These are phyloP conservation scores for Charanyca ferruginea DNA, from an alignment of 2,888 invertebrate species.

Conservation along the genomic window DNA sequence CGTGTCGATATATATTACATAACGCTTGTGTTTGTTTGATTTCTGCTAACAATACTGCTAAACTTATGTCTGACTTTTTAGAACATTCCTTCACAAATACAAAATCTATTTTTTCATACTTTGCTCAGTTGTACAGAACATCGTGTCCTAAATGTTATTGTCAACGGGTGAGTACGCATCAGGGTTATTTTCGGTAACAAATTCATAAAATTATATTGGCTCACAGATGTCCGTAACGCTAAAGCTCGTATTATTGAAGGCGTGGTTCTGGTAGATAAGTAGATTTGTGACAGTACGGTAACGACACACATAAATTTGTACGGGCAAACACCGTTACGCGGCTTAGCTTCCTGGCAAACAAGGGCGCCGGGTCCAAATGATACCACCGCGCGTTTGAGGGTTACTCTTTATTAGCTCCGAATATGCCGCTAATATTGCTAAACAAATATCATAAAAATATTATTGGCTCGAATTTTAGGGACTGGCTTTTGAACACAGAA, in stretches of 20 bases:
- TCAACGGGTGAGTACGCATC: conserved; percentile 35
- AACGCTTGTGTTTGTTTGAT: conserved; percentile 68
- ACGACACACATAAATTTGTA: conserved; percentile 87
- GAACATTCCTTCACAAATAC: conserved; percentile 49
- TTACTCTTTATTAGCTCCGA: conserved; percentile 80
- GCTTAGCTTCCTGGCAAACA: conserved; percentile 89
- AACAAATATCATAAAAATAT: conserved; percentile 63
- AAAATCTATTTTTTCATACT: conserved; percentile 29
- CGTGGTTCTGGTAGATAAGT: conserved; percentile 90
- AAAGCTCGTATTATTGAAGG: conserved; percentile 81
- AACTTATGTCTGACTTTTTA: conserved; percentile 47
- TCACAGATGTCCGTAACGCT: conserved; percentile 79
- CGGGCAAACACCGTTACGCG: conserved; percentile 87
- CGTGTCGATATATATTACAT: conserved; percentile 76
- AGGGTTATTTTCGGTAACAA: conserved; percentile 55
- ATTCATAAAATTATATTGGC: conserved; percentile 64
- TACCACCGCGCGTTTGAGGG: conserved; percentile 78
- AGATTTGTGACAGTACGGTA: conserved; percentile 88
- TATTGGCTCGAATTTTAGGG: conserved; percentile 29
- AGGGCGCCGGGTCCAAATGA: conserved; percentile 80
- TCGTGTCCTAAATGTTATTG: conserved; percentile 11
- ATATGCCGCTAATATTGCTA: conserved; percentile 71
- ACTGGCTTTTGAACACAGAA: conserved; percentile 1
- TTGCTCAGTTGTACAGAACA: conserved; percentile 18
- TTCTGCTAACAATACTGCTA: conserved; percentile 63